Conservation (phyloP, 1,140 invertebrate species). For the Meloidogyne hapla region DNA sequence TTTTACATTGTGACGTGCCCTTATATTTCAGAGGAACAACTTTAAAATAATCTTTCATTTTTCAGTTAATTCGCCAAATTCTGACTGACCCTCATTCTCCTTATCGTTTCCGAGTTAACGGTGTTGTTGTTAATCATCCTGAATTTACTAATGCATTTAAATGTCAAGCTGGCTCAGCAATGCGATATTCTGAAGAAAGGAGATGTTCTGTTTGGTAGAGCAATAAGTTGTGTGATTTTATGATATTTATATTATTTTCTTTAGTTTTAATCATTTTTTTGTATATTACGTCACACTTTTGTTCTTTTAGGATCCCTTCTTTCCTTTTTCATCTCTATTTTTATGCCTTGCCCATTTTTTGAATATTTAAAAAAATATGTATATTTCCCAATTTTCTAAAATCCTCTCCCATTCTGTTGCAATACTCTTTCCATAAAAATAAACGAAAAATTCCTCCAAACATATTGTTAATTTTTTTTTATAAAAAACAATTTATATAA, state of each 20-base stretch:
- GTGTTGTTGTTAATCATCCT: constrained; percentile 52
- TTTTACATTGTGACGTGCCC: no score
- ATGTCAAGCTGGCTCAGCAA: constrained; percentile 40
- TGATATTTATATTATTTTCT: no score
- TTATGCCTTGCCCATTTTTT: not conserved
- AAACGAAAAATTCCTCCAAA: not conserved
- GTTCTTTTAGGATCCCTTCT: not conserved
- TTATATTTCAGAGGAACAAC: no score
- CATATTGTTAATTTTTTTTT: no score
- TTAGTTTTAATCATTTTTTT: no score
- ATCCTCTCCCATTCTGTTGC: not conserved
- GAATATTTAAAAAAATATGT: no score
- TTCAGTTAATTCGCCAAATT: constrained; percentile 44
- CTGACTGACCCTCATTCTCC: constrained; percentile 52
- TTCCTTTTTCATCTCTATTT: not conserved
- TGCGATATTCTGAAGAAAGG: constrained; percentile 45
- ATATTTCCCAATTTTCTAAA: not conserved
- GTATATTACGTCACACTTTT: not conserved
- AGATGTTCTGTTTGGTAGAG: constrained; percentile 45
- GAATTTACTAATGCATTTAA: constrained; percentile 55
- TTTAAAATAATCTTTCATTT: not conserved
- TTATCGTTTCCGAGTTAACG: constrained; percentile 52
- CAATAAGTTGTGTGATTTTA: no score
- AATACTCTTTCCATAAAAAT: not conserved
- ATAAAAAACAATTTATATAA: no score